Evolutionary conservation across 2,888 invertebrate species (phyloP), one percentile per base, ranked within the genome.

Genomic region (Heteromyza rotundicornis): DNA sequence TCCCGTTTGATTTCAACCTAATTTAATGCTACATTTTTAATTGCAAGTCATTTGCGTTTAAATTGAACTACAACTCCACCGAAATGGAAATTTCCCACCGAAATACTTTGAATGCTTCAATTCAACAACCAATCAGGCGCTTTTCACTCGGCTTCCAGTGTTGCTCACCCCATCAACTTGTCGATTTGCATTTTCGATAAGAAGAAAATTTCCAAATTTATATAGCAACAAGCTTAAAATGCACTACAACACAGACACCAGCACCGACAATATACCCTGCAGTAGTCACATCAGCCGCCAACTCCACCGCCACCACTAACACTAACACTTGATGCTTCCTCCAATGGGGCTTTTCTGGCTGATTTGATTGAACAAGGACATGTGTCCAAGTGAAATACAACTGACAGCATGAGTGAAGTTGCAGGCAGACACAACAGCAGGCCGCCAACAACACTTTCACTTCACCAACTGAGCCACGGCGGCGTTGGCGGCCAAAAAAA

Each of bases 381-480:
- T 58, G 50, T 53, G 47, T 57, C 52, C 35, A 50, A 50, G 2
- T 32, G 35, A 32, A 57, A 32, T 17, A 32, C 49, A 32, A 32
- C 35, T 40, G 44, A 32, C 22, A 49, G 24, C 23, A 24, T n/a
- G 40, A 40, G 12, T n/a, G 40, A 40, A n/a, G 57, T 59, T 59
- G 59, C 57, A 36, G 56, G 40, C 61, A 59, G 71, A 74, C 73
- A 70, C 70, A 52, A 27, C 27, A 52, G 73, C 74, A 74, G 71
- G 16, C n/a, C n/a, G 3, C 3, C 40, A n/a, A 3, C 40, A 47
- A 47, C 47, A 47, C 47, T 47, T 47, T 47, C 47, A 47, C 47
- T 47, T 47, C 47, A 40, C 16, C 10, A n/a, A 7, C 2, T 19
- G 20, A 5, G 47, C 47, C 2, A 47, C 2, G 7, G 47, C 17